phyloP scores from a whole-genome alignment of 2,888 invertebrate species.

The Hedya salicella region DNA sequence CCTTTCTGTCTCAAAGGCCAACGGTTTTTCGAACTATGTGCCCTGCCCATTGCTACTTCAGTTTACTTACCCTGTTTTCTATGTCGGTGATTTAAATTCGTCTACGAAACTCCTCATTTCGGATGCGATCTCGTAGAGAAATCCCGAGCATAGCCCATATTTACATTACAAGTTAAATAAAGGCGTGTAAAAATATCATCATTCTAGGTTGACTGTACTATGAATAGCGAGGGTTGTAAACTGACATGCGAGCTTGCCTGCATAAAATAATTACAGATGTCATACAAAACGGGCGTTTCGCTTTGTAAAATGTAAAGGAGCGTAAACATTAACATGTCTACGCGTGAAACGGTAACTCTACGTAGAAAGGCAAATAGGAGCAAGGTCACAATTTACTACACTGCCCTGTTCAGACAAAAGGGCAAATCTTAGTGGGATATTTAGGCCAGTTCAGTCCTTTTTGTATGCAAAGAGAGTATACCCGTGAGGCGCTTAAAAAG shows the following conservation, averaged over 20 bases:
- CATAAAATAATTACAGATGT: slow-evolving; percentile 56
- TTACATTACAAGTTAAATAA: too few species aligned
- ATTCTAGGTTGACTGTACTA: not conserved
- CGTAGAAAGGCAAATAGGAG: slow-evolving; percentile 27
- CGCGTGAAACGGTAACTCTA: slow-evolving; percentile 47
- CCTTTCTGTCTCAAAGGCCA: too few species aligned
- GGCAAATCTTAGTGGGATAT: not conserved
- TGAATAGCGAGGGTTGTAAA: slow-evolving; percentile 45
- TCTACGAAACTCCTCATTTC: too few species aligned
- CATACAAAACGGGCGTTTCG: slow-evolving; percentile 52
- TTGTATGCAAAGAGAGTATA: not conserved
- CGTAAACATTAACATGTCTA: slow-evolving; percentile 44
- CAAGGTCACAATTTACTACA: slow-evolving; percentile 27
- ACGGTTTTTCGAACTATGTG: too few species aligned
- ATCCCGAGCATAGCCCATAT: too few species aligned
- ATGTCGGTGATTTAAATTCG: too few species aligned
- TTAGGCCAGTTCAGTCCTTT: slow-evolving; percentile 9
- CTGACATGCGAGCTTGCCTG: slow-evolving; percentile 49
- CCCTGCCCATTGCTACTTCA: too few species aligned
- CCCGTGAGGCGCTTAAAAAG: slow-evolving; percentile 13
- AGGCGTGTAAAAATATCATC: not conserved
- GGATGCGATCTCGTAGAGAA: too few species aligned
- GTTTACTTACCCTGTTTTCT: too few species aligned
- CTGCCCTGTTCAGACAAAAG: not conserved
- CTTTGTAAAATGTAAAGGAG: slow-evolving; percentile 52